Evolutionary conservation across 2,113 vertebrate genomes (phyloP).

Genomic region (Xiphias gladius): DNA sequence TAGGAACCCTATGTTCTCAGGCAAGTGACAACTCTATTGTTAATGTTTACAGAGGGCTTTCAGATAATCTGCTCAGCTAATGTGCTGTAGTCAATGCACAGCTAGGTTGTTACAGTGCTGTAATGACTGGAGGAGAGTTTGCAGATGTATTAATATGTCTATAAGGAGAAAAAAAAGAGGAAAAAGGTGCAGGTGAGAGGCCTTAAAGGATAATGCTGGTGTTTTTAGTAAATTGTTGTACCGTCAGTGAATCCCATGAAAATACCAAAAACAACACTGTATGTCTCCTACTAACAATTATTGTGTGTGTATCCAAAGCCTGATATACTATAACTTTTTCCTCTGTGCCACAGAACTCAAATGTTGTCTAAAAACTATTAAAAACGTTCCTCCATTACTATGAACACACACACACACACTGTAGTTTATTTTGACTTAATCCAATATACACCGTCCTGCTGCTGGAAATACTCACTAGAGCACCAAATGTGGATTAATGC

Average conservation of each 20-base stretch:
- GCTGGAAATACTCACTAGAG: too few relatives aligned
- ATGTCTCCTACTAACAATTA: not conserved
- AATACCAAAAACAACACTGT: not conserved
- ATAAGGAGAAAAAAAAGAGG: not conserved
- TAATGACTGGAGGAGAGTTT: not conserved
- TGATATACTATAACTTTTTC: not conserved
- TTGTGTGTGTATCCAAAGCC: not conserved
- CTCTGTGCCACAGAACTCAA: not conserved
- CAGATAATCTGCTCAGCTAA: constrained; percentile 32
- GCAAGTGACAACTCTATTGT: constrained; percentile 38
- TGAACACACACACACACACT: too few relatives aligned
- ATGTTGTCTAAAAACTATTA: too few relatives aligned
- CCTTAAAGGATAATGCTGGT: not conserved
- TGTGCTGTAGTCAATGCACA: not conserved
- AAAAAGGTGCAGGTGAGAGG: not conserved
- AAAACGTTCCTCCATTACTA: too few relatives aligned
- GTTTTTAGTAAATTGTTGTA: not conserved
- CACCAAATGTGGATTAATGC: too few relatives aligned
- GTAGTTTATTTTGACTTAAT: too few relatives aligned
- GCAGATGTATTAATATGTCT: not conserved
- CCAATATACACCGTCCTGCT: too few relatives aligned
- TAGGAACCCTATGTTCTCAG: constrained; percentile 11
- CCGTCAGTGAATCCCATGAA: not conserved
- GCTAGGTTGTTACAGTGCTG: not conserved
- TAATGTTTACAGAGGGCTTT: constrained; percentile 4